Conservation (phyloP, 2,797 vertebrate species). For the Xyrichtys novacula region DNA sequence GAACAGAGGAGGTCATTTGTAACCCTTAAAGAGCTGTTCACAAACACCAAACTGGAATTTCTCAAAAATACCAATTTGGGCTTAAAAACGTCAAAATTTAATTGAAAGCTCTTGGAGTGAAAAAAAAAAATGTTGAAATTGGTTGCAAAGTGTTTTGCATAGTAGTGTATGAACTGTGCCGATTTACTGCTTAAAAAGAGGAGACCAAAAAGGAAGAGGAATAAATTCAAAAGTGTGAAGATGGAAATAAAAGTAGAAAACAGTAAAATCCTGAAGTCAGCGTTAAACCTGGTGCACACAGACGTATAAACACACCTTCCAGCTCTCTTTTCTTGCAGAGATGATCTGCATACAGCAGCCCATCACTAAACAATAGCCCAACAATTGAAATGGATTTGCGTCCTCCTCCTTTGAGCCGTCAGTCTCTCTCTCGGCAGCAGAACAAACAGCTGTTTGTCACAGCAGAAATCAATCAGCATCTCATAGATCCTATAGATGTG, state of each 20-base stretch:
- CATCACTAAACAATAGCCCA: conserved; percentile 16
- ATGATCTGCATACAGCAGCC: conserved; percentile 40
- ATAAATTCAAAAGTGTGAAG: no score
- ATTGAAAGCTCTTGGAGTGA: no score
- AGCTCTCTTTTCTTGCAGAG: background rate
- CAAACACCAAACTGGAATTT: no score
- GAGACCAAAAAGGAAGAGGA: background rate
- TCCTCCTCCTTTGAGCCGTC: background rate
- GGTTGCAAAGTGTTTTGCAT: no score
- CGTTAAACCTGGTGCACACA: conserved; percentile 17
- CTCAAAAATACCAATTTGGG: no score
- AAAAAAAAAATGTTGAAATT: no score
- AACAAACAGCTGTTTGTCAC: background rate
- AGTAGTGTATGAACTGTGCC: no score
- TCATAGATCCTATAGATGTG: background rate
- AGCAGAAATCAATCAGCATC: conserved; percentile 6
- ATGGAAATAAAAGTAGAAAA: background rate
- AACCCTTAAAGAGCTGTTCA: no score
- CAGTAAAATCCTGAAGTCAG: conserved; percentile 37
- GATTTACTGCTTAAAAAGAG: no score
- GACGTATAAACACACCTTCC: background rate
- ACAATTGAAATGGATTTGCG: conserved; percentile 7
- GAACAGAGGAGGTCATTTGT: no score
- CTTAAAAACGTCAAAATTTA: no score
- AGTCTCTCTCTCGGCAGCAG: background rate